phyloP scores from a whole-genome alignment of 2,888 invertebrate species.

The Drosophila limbata region DNA sequence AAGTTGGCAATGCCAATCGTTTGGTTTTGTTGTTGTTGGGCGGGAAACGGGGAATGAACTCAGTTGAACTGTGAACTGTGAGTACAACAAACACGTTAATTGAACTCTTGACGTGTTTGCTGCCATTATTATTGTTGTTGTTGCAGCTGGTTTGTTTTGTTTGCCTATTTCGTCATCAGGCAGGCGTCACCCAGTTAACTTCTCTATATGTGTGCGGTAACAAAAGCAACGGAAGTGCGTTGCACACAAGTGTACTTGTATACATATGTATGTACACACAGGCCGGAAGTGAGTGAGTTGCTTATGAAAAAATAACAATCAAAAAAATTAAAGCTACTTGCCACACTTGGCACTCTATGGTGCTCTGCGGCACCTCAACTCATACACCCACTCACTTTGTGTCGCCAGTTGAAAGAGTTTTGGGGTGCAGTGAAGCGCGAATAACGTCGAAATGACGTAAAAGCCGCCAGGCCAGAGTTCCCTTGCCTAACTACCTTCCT shows the following conservation, averaged over 20 bases:
- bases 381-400: slow-evolving; percentile 4
- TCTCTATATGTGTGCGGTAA: slow-evolving; percentile 13
- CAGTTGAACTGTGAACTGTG: slow-evolving; percentile 59
- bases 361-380: slow-evolving; percentile 1
- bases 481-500: neutral
- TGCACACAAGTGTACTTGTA: neutral
- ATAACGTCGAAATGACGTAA: slow-evolving; percentile 50
- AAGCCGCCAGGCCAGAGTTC: slow-evolving; percentile 34
- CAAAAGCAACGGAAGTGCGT: slow-evolving; percentile 37
- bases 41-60: slow-evolving; percentile 53
- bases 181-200: slow-evolving; percentile 61
- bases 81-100: slow-evolving; percentile 56
- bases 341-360: slow-evolving; percentile 18
- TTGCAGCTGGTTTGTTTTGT: slow-evolving; percentile 20
- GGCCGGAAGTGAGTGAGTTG: slow-evolving; percentile 26
- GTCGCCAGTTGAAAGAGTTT: slow-evolving; percentile 47
- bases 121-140: slow-evolving; percentile 12
- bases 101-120: slow-evolving; percentile 66
- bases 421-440: slow-evolving; percentile 55
- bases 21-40: slow-evolving; percentile 22
- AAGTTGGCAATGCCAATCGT: slow-evolving; percentile 49
- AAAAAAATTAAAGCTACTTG: slow-evolving; percentile 19
- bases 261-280: neutral
- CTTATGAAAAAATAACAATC: slow-evolving; percentile 15
- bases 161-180: slow-evolving; percentile 53